phyloP scores from a whole-genome alignment of 1,140 invertebrate genomes.

The Oncopodura yosiiana region DNA sequence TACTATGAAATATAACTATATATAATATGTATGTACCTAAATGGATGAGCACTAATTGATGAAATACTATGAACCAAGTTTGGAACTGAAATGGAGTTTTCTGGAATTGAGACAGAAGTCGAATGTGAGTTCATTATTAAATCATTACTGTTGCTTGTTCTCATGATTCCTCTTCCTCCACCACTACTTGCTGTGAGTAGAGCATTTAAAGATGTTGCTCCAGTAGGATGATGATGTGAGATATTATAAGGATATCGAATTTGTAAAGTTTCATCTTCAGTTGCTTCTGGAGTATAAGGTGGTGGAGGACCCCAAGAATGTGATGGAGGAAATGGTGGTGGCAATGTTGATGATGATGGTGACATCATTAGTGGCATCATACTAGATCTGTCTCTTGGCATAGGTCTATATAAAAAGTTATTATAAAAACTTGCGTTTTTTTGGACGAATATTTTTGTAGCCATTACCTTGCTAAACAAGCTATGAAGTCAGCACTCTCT shows the following conservation, averaged over 20 bases:
- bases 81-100: not conserved
- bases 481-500: conserved; percentile 69
- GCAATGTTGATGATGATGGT: conserved; percentile 4
- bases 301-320: conserved; percentile 28
- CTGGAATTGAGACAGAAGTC: not conserved
- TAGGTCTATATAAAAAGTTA: conserved; percentile 19
- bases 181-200: too few species aligned
- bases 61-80: too few species aligned
- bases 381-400: conserved; percentile 31
- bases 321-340: not conserved
- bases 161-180: too few species aligned
- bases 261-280: not conserved
- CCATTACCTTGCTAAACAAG: conserved; percentile 47
- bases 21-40: too few species aligned
- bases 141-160: too few species aligned
- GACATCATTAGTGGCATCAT: conserved; percentile 29
- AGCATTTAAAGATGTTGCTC: too few species aligned
- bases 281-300: conserved; percentile 11
- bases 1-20: too few species aligned
- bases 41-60: too few species aligned
- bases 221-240: not conserved
- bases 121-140: too few species aligned
- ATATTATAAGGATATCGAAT: not conserved
- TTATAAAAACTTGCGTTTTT: not conserved
- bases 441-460: not conserved